These are phyloP conservation scores for Plecturocebus donacophilus DNA, from an alignment of 2,113 vertebrate genomes.

Conservation along the genomic window DNA sequence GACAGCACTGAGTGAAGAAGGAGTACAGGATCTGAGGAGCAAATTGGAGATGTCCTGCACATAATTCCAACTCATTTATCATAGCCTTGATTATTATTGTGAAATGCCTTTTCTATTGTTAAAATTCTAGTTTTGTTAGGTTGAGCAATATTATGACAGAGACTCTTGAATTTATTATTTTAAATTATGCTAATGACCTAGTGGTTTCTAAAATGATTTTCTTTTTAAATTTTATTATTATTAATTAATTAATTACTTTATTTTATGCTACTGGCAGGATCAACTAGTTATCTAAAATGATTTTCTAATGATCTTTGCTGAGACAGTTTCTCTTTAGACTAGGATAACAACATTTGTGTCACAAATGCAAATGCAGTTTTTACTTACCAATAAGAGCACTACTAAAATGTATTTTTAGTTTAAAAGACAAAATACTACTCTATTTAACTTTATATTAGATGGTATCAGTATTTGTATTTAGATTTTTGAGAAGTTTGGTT, in stretches of 20 bases:
- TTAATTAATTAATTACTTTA: too few species aligned
- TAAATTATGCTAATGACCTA: background rate
- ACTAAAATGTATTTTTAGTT: background rate
- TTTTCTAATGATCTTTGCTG: constrained; percentile 26
- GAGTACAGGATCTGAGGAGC: background rate
- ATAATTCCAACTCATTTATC: background rate
- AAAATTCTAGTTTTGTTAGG: constrained; percentile 10
- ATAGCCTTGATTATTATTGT: background rate
- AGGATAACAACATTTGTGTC: constrained; percentile 23
- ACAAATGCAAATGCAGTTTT: background rate
- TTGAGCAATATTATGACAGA: background rate
- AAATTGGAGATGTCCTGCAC: background rate
- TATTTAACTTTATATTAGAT: constrained; percentile 38
- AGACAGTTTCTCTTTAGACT: background rate
- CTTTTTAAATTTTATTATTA: background rate
- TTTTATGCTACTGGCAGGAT: too few species aligned
- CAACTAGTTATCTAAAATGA: background rate
- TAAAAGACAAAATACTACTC: background rate
- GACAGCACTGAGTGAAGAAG: background rate
- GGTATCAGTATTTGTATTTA: background rate
- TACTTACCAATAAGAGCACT: background rate
- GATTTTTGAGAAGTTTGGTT: background rate
- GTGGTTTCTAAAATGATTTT: constrained; percentile 37
- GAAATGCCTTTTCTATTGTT: background rate
- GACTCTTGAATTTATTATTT: constrained; percentile 3